phyloP scores from a whole-genome alignment of 1,140 invertebrate species.

The Paralvinella palmiformis region DNA sequence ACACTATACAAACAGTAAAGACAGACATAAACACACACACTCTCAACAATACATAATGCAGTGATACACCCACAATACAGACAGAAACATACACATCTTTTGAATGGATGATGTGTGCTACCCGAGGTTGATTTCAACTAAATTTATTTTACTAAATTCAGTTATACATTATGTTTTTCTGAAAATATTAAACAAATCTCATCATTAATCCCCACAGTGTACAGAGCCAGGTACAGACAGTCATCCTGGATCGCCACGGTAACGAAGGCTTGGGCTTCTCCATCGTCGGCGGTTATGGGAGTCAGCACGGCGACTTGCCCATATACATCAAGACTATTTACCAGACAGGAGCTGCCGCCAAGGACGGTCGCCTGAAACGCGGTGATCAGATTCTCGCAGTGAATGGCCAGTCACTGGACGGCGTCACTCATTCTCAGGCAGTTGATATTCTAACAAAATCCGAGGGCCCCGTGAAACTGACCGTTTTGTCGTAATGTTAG shows the following conservation, averaged over 20 bases:
- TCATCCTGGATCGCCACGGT: slow-evolving; percentile 64
- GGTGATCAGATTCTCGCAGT: slow-evolving; percentile 60
- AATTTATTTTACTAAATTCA: too few relatives aligned
- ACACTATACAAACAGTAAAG: too few relatives aligned
- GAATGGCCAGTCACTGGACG: slow-evolving; percentile 54
- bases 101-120: too few relatives aligned
- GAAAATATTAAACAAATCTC: too few relatives aligned
- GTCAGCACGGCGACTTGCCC: slow-evolving; percentile 68
- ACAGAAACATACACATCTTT: too few relatives aligned
- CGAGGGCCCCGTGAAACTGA: slow-evolving; percentile 55
- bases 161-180: too few relatives aligned
- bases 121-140: too few relatives aligned
- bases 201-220: too few relatives aligned
- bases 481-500: slow-evolving; percentile 44
- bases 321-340: slow-evolving; percentile 81
- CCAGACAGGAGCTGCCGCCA: slow-evolving; percentile 66
- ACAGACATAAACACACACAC: too few relatives aligned
- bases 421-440: slow-evolving; percentile 59
- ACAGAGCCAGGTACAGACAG: slow-evolving; percentile 49
- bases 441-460: slow-evolving; percentile 58
- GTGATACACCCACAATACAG: too few relatives aligned
- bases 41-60: too few relatives aligned
- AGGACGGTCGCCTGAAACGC: slow-evolving; percentile 58
- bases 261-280: slow-evolving; percentile 70
- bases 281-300: slow-evolving; percentile 72